phyloP scores from a whole-genome alignment of 2,888 invertebrate species.

The Lasioglossum malachurum region DNA sequence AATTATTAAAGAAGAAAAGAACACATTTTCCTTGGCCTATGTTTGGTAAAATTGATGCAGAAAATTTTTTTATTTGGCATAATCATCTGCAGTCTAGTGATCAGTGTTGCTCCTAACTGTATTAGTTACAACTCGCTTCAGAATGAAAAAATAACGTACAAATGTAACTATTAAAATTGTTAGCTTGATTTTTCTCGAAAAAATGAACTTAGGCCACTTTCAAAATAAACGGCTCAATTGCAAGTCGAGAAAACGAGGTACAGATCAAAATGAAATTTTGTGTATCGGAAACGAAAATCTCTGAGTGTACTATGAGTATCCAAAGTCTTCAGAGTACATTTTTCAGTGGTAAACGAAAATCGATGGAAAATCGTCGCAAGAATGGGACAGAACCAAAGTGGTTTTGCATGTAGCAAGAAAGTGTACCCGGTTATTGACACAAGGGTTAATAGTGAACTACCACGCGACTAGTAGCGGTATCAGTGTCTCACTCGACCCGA shows the following conservation, averaged over 20 bases:
- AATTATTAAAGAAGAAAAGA: no score
- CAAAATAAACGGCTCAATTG: no score
- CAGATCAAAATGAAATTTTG: background rate
- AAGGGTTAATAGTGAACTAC: background rate
- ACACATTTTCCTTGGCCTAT: no score
- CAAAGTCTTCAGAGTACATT: background rate
- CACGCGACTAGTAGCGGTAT: background rate
- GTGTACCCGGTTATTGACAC: background rate
- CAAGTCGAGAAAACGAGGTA: background rate
- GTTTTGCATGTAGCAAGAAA: constrained; percentile 3
- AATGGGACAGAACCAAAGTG: background rate
- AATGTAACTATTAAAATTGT: no score
- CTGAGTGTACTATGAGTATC: background rate
- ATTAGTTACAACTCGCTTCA: no score
- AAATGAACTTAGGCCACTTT: no score
- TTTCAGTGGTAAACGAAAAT: background rate
- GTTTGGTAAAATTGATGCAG: no score
- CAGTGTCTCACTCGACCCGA: background rate
- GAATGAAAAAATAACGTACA: no score
- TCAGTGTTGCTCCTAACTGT: no score
- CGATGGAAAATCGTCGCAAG: background rate
- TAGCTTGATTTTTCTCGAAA: no score
- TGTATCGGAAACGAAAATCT: background rate
- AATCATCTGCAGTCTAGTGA: no score
- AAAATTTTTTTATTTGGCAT: no score